Evolutionary conservation across 1,140 invertebrate species (phyloP).

Genomic region (Notospermus geniculatus): DNA sequence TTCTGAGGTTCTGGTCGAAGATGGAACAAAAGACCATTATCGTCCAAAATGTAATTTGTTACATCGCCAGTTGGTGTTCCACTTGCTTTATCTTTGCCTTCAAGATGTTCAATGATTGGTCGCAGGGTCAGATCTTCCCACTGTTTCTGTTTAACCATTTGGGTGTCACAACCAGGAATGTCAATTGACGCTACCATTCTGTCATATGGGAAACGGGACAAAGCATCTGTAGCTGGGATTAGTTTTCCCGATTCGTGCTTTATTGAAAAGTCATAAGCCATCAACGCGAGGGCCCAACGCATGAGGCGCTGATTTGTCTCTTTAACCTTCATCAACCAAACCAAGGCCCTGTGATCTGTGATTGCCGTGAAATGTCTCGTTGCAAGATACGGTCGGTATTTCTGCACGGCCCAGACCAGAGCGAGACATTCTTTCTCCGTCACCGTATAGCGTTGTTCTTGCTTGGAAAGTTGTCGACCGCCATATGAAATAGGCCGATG

Average conservation of each 20-base stretch:
- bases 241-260: conserved; percentile 7
- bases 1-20: neutral
- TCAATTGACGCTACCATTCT: neutral
- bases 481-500: conserved; percentile 15
- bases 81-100: no score
- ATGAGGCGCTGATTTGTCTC: neutral
- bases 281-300: conserved; percentile 2
- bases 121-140: no score
- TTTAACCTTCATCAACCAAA: conserved; percentile 6
- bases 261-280: conserved; percentile 8
- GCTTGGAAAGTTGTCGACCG: conserved; percentile 9
- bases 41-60: neutral
- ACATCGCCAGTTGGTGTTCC: neutral
- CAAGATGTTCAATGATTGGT: no score
- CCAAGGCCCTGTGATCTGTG: conserved; percentile 8
- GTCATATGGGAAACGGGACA: neutral
- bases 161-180: neutral
- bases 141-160: neutral
- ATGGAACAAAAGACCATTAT: neutral
- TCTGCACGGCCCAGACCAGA: conserved; percentile 14
- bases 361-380: neutral
- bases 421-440: conserved; percentile 17
- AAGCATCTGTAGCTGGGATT: conserved; percentile 11
- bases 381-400: conserved; percentile 17
- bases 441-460: conserved; percentile 17